phyloP scores from a whole-genome alignment of 2,888 invertebrate genomes.

The Heliconius hortense region DNA sequence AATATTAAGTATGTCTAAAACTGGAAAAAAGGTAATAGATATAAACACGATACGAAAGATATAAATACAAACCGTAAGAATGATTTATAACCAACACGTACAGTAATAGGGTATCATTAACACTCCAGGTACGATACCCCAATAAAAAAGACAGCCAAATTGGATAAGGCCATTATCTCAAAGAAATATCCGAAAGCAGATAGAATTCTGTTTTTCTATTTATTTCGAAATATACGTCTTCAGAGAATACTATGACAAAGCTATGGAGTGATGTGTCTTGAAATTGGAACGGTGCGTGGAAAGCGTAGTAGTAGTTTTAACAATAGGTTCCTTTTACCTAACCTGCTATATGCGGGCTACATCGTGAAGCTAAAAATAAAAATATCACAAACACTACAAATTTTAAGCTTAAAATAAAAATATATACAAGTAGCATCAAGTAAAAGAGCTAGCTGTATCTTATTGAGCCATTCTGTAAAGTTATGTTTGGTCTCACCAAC shows the following conservation, averaged over 20 bases:
- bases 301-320: too few species aligned
- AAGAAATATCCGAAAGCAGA: conserved; percentile 5
- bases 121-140: not conserved
- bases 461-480: not conserved
- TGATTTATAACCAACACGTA: not conserved
- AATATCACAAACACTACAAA: not conserved
- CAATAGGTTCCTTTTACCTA: too few species aligned
- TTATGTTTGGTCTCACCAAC: conserved; percentile 5
- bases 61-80: too few species aligned
- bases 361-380: too few species aligned
- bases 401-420: not conserved
- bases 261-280: not conserved
- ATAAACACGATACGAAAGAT: too few species aligned
- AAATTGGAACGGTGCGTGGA: too few species aligned
- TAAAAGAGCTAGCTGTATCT: not conserved
- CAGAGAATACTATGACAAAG: conserved; percentile 1
- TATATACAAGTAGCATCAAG: not conserved
- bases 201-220: conserved; percentile 9
- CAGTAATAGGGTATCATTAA: not conserved
- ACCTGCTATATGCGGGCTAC: too few species aligned
- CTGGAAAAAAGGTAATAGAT: too few species aligned
- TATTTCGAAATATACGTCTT: conserved; percentile 1
- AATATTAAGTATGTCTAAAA: too few species aligned
- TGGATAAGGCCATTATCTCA: not conserved
- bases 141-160: conserved; percentile 6